Evolutionary conservation across 2,113 vertebrate species (phyloP), one percentile per base, ranked within the genome.

Genomic region (Cricetomys ansorgei): DNA sequence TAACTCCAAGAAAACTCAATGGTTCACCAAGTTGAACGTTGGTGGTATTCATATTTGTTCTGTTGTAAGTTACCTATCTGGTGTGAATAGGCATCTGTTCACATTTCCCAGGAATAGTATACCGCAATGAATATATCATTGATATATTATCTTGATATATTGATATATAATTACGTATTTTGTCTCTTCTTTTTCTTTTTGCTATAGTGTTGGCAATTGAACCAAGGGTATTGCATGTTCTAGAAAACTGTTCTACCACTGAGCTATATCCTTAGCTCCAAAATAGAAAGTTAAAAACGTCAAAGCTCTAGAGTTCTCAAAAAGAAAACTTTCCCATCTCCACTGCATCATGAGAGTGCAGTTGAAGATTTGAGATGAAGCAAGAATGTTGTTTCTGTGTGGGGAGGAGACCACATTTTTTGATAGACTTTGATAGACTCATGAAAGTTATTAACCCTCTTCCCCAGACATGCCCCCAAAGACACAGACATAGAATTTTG

Each of bases 361-460:
- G 34, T 64, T 91, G 7, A 19, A 48, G 76, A 21, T 86, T 67
- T 91, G 62, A 64, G 45, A 65, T 55, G 3, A 17, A 50, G 29
- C 11, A 72, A 86, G 16, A 91, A 86, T 25, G 16, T 86, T 83
- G 17, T 65, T 53, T 50, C 19, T 55, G 31, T 17, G 31, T 21
- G 17, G 17, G 34, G 16, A 23, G 4, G 7, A 16, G 0, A 11
- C 87, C 53, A 62, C 5, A 57, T 50, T n/a, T n/a, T n/a, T n/a
- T n/a, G n/a, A 62, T 43, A 9, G n/a, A 37, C 77, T 95, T 91
- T 96, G 31, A 57, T 25, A 91, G 48, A 64, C 17, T 90, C 57
- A 76, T 77, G 50, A 91, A 95, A 79, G 37, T 81, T 45, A 73
- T 89, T 69, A n/a, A n/a, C n/a, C n/a, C n/a, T n/a, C n/a, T n/a